These are phyloP conservation scores for Clamator glandarius DNA, from an alignment of 2,797 vertebrate species.

Conservation along the genomic window DNA sequence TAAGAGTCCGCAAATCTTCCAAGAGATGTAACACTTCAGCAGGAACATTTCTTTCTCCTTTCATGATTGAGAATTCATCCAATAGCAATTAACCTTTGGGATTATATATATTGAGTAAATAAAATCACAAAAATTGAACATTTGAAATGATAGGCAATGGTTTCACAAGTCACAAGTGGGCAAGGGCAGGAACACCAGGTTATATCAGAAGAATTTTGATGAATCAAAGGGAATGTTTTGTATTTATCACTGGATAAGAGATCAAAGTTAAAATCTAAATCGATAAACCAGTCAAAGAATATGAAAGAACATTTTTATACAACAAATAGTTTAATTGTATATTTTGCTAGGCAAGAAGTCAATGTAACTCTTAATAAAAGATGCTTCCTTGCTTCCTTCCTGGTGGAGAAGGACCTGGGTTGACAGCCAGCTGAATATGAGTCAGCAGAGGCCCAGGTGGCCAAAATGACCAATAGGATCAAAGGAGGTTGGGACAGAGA, in stretches of 20 bases:
- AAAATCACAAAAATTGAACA: neutral
- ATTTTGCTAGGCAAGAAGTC: neutral
- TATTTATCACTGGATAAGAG: neutral
- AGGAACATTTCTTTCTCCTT: neutral
- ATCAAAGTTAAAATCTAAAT: neutral
- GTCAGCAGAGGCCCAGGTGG: too few species aligned
- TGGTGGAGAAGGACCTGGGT: too few species aligned
- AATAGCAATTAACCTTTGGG: neutral
- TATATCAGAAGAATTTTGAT: neutral
- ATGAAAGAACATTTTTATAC: neutral
- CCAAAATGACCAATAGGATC: too few species aligned
- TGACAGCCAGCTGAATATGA: too few species aligned
- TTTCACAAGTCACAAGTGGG: fast-evolving
- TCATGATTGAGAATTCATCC: neutral
- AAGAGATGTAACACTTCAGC: neutral
- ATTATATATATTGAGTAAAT: neutral
- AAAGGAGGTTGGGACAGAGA: too few species aligned
- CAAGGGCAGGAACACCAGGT: neutral
- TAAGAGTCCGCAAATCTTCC: neutral
- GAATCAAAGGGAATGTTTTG: neutral
- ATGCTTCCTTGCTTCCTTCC: too few species aligned
- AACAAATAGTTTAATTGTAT: neutral
- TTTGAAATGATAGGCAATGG: neutral
- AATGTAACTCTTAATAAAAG: neutral
- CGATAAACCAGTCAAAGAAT: neutral